Base-by-base conservation (phyloP, 2,113 vertebrate species). In the Cyprinodon variegatus region DNA sequence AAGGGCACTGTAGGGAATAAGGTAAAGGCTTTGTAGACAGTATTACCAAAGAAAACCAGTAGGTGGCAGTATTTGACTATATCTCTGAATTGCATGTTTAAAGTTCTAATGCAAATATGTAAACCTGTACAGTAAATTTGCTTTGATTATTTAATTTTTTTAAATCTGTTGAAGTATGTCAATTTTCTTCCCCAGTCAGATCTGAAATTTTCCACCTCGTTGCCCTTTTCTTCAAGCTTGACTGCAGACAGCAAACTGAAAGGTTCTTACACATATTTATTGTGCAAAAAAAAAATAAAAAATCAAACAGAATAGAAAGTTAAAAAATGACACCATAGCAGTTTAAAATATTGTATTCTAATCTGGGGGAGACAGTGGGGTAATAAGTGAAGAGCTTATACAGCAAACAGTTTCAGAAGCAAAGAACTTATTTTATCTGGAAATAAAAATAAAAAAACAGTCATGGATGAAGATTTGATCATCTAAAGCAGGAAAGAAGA, bases 51-150 rank as follows among this genome's bases (percentile, higher is more conserved):
- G 7, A 62, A 5, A 38, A 66, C 90, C 94, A 93, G 91, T 79
- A 93, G 94, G 85, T 93, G 93, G 92, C 90, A 94, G 68, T 91
- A 84, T 88, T 89, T 87, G 83, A 90, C 83, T 71, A 83, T 60
- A 61, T 89, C 81, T 91, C 64, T 71, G 85, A 63, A 43, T 36
- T 45, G 68, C 9, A 29, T 66, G 65, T 69, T 57, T 10, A 68
- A 17, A 53, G 57, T 63, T 43, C 41, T 45, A 75, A 75, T 43
- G 83, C 68, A 81, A 74, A 81, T 82, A 70, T 90, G 82, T 82
- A 79, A 81, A 86, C 29, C 29, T 29, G 29, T 29, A 84, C 75
- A 79, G 69, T 72, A 77, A 81, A 88, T 90, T 65, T 72, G 70
- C 62, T 70, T 82, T 86, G 85, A 64, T 82, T 83, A 57, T 83